Percentiles rank a stretch among this genome's conserved stretches.
phyloP scores from a whole-genome alignment of 2,888 invertebrate species.

The Ypsolopha sequella region DNA sequence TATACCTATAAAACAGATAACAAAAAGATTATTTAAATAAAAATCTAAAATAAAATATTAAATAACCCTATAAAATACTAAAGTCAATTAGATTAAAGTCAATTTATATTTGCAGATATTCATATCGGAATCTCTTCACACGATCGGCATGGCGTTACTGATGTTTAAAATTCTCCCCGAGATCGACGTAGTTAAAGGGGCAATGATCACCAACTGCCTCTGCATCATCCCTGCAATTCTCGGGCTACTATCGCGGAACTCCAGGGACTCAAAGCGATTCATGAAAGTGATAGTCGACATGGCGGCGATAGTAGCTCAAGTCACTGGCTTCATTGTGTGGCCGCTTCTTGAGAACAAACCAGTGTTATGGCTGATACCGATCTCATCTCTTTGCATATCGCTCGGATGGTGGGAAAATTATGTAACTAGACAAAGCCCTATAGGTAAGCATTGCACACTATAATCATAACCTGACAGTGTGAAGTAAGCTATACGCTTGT shows the following conservation, averaged over 20 bases:
- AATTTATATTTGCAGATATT: conserved; percentile 69
- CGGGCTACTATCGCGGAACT: conserved; percentile 85
- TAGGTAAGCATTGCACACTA: conserved; percentile 69
- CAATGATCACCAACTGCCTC: conserved; percentile 95
- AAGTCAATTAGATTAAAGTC: too few species aligned
- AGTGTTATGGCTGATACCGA: conserved; percentile 87
- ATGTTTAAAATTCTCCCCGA: conserved; percentile 92
- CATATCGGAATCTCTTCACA: conserved; percentile 89
- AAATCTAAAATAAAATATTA: too few species aligned
- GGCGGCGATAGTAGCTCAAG: conserved; percentile 88
- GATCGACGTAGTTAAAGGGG: conserved; percentile 93
- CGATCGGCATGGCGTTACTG: conserved; percentile 87
- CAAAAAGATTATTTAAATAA: too few species aligned
- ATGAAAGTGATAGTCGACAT: conserved; percentile 87
- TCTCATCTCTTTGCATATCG: conserved; percentile 87
- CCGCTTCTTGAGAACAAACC: conserved; percentile 84
- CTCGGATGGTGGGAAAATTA: conserved; percentile 99
- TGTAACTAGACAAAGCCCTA: conserved; percentile 86
- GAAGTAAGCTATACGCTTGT: too few species aligned
- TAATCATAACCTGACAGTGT: too few species aligned
- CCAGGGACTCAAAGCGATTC: conserved; percentile 83
- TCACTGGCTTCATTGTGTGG: conserved; percentile 93
- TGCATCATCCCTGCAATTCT: conserved; percentile 88
- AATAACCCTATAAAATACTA: too few species aligned
- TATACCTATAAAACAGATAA: too few species aligned